Evolutionary conservation across 2,797 vertebrate genomes (phyloP), one percentile per base, ranked within the genome.

Genomic region (Crypturellus tataupa): DNA sequence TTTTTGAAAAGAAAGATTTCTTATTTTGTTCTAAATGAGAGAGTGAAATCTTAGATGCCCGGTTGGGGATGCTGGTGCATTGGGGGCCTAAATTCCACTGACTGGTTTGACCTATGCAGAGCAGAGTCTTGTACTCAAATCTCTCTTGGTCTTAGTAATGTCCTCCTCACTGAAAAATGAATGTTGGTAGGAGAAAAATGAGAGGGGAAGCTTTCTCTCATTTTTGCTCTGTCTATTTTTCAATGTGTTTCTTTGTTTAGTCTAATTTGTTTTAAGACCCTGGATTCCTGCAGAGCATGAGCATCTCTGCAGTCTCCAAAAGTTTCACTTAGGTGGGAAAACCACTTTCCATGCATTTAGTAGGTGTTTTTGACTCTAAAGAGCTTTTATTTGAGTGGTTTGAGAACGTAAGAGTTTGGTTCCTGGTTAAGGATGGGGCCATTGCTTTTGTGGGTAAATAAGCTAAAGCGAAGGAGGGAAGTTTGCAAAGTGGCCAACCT

Each of bases 21-120:
- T 91, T 42, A 77, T 95, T 91, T 92, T 76, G 90, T 78, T 59
- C 94, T 96, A 71, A 94, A 84, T 76, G 70, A 94, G 73, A 79
- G 77, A 84, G 27, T 55, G 63, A 89, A 90, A 84, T 77, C 83
- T 70, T 63, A 76, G 83, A 77, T 53, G 27, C 51, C 27, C 9
- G 27, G 53, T 23, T 15, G 3, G 49, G 49, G 37, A 40, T 60
- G 35, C 73, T 84, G 85, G 29, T 31, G 10, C 17, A 18, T 10
- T 7, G 11, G 53, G 60, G 72, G 65, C 63, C 25, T 21, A 37
- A 60, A 31, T 72, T 83, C 46, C 68, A 79, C 40, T 69, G 27
- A 27, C 19, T 63, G 87, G 55, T 81, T 94, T 91, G 90, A 96
- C 93, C 63, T 29, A 25, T 6, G 12, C 64, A 68, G 42, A 80